phyloP scores from a whole-genome alignment of 1,140 invertebrate genomes.

The Nixonia krombeini region DNA sequence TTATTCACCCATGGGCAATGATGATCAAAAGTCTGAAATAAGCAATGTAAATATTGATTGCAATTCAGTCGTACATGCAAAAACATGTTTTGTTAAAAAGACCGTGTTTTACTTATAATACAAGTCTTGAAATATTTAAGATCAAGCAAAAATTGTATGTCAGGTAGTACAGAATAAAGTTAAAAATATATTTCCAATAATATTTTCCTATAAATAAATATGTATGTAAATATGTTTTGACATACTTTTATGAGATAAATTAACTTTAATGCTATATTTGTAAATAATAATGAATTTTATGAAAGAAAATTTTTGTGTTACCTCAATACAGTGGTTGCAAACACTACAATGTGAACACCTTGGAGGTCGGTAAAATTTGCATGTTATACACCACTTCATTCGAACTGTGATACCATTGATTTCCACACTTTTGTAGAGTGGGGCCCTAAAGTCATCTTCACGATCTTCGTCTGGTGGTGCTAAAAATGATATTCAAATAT shows the following conservation, averaged over 20 bases:
- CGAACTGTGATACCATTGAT: conserved; percentile 98
- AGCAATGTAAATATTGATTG: no score
- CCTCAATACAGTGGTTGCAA: conserved; percentile 99
- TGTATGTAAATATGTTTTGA: no score
- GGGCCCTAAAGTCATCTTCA: conserved; percentile 97
- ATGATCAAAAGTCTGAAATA: conserved; percentile 98
- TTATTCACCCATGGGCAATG: conserved; percentile 99
- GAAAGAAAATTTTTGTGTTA: conserved; percentile 64
- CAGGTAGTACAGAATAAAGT: no score
- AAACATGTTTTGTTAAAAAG: no score
- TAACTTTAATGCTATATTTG: conserved; percentile 6
- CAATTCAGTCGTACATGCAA: no score
- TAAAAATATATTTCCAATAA: no score
- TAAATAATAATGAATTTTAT: background rate
- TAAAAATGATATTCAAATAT: conserved; percentile 65
- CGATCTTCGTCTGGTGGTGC: conserved; percentile 96
- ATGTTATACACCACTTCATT: conserved; percentile 99
- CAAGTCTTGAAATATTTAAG: no score
- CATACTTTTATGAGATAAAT: no score
- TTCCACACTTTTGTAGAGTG: conserved; percentile 97
- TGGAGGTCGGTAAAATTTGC: conserved; percentile 99
- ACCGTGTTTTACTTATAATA: no score
- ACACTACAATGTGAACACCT: conserved; percentile 99
- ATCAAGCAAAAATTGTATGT: no score
- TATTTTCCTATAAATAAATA: no score